These are phyloP conservation scores for Erythrocercus mccallii DNA, from an alignment of 2,113 vertebrate species.

Conservation along the genomic window DNA sequence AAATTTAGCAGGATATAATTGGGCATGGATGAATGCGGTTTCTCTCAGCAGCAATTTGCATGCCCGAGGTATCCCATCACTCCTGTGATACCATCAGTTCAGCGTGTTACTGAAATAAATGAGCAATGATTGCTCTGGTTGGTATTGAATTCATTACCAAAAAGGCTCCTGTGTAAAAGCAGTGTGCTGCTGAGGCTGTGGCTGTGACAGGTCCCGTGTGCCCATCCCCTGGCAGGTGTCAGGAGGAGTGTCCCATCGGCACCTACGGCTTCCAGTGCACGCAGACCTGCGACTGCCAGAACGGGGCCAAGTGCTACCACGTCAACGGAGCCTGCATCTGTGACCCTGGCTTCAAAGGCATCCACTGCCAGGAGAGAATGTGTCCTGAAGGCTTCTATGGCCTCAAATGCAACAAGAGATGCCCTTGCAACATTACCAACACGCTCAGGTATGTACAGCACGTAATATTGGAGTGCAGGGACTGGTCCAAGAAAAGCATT, in stretches of 20 bases:
- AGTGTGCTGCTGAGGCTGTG: neutral
- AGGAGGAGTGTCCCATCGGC: conserved; percentile 94
- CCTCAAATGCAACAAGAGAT: conserved; percentile 89
- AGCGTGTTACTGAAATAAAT: neutral
- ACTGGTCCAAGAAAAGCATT: neutral
- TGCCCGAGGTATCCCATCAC: neutral
- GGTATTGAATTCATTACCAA: neutral
- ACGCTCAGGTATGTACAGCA: conserved; percentile 81
- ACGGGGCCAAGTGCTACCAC: conserved; percentile 92
- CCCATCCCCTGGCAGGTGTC: conserved; percentile 78
- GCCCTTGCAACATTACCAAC: conserved; percentile 88
- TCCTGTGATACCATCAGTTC: neutral
- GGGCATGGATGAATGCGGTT: neutral
- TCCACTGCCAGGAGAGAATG: conserved; percentile 90
- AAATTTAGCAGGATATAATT: neutral
- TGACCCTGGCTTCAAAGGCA: conserved; percentile 91
- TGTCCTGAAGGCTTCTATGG: conserved; percentile 91
- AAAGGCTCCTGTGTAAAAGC: neutral
- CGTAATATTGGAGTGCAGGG: too few species aligned
- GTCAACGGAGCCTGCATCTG: conserved; percentile 90
- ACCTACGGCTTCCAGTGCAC: conserved; percentile 89
- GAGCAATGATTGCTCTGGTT: neutral
- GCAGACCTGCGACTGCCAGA: conserved; percentile 90
- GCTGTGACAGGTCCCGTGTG: neutral
- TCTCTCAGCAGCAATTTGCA: neutral